Base-by-base conservation (phyloP, 2,888 invertebrate species). In the Dynastes hyllus region DNA sequence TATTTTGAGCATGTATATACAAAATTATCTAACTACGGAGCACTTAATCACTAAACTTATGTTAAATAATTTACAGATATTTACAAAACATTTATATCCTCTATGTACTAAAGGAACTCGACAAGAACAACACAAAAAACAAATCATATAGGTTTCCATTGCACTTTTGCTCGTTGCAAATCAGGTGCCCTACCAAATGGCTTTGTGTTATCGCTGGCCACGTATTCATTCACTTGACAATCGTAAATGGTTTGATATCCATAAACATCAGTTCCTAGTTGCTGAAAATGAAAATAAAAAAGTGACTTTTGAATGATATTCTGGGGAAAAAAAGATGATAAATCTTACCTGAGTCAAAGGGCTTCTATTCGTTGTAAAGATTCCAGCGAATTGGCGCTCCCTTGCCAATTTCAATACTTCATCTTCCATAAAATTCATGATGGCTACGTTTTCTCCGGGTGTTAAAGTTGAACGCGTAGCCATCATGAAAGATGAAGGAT, bases 401-500 rank as follows among this genome's bases (percentile, higher is more conserved):
- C 91, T 91, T 0, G 95, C 96, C 9, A 95, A 84, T 66, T 91
- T 89, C 81, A 95, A 88, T 2, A 94, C 94, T 83, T 95, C 94
- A 79, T 93, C 91, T 88, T 97, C 97, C 91, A 96, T 93, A 79
- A 93, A 93, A 80, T 93, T 92, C 89, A 97, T 95, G 6, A 95
- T 92, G 6, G 93, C 91, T 5, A 97, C 94, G 86, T 96, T 96
- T 86, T 96, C 95, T 70, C 93, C 92, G 0, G 95, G 87, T 78
- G 90, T 91, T 61, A 96, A 88, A 0, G 91, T 88, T 11, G 92
- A 90, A 80, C 92, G 92, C 0, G 96, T 96, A 1, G 94, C 95
- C 95, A 97, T 96, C 96, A 97, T 96, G 87, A 95, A 96, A 0
- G 94, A 94, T 97, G 96, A 0, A 96, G 90, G 63, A 96, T 92